These are phyloP conservation scores for Limonius californicus DNA, from an alignment of 1,140 invertebrate species.

Conservation along the genomic window DNA sequence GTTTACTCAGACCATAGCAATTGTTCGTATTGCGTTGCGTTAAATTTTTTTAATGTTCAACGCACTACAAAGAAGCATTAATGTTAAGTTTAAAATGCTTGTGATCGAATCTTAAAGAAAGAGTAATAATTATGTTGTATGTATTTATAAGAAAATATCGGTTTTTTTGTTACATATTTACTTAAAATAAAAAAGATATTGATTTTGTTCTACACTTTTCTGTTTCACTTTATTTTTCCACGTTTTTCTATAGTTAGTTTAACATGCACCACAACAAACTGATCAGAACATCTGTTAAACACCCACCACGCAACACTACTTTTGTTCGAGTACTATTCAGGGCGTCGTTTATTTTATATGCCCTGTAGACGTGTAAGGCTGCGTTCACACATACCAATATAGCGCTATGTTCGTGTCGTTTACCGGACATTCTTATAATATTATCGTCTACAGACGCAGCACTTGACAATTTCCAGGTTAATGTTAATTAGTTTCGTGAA, in stretches of 20 bases:
- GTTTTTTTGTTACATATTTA: constrained; percentile 42
- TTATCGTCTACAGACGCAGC: no score
- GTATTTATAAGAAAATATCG: constrained; percentile 36
- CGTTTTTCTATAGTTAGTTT: no score
- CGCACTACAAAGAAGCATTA: constrained; percentile 29
- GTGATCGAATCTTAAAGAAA: constrained; percentile 36
- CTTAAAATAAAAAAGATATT: constrained; percentile 39
- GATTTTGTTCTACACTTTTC: constrained; percentile 31
- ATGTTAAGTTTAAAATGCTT: constrained; percentile 37
- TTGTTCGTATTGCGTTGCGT: neutral
- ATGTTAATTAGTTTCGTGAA: no score
- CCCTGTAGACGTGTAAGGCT: no score
- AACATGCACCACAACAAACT: neutral
- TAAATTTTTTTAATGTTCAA: neutral
- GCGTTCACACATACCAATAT: no score
- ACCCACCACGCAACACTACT: no score
- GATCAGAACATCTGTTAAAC: no score
- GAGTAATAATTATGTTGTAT: constrained; percentile 35
- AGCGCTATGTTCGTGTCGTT: no score
- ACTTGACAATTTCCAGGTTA: no score
- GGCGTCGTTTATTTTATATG: no score
- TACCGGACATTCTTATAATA: no score
- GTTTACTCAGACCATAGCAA: constrained; percentile 26
- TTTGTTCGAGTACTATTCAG: no score
- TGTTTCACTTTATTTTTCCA: constrained; percentile 23